Percentiles rank a stretch among this genome's conserved stretches.
These are phyloP conservation scores for Sardina pilchardus DNA, from an alignment of 2,113 vertebrate species.

Conservation along the genomic window DNA sequence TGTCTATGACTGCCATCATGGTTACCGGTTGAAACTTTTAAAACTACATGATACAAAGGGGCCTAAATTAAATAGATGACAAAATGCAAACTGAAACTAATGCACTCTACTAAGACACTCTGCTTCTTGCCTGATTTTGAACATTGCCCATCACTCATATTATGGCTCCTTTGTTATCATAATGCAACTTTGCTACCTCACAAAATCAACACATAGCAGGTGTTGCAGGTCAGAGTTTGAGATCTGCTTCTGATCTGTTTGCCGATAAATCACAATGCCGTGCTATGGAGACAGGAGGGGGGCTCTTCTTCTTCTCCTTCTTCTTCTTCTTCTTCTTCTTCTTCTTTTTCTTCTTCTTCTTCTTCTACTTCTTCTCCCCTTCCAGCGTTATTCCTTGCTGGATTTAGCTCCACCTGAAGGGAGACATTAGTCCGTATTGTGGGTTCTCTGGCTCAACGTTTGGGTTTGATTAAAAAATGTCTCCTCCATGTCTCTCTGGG, in stretches of 20 bases:
- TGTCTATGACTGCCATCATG: background rate
- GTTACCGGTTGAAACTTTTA: too few relatives aligned
- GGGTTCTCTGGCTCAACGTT: background rate
- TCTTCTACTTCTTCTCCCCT: background rate
- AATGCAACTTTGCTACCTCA: too few relatives aligned
- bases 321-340: background rate
- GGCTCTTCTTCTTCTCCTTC: constrained; percentile 53
- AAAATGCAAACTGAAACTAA: too few relatives aligned
- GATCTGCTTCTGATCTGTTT: too few relatives aligned
- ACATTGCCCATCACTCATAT: too few relatives aligned
- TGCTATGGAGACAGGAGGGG: constrained; percentile 27
- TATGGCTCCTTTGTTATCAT: too few relatives aligned
- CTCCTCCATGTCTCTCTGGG: background rate
- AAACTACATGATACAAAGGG: too few relatives aligned
- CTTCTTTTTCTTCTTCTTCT: background rate
- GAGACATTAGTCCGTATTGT: background rate
- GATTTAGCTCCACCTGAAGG: background rate
- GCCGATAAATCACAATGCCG: constrained; percentile 66
- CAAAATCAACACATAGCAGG: too few relatives aligned
- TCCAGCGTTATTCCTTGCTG: background rate
- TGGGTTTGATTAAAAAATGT: background rate
- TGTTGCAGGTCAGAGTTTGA: background rate
- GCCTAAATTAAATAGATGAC: too few relatives aligned
- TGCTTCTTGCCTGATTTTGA: too few relatives aligned
- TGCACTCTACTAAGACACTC: too few relatives aligned